Base-by-base conservation (phyloP, 2,797 vertebrate species). In the Rhincodon typus region DNA sequence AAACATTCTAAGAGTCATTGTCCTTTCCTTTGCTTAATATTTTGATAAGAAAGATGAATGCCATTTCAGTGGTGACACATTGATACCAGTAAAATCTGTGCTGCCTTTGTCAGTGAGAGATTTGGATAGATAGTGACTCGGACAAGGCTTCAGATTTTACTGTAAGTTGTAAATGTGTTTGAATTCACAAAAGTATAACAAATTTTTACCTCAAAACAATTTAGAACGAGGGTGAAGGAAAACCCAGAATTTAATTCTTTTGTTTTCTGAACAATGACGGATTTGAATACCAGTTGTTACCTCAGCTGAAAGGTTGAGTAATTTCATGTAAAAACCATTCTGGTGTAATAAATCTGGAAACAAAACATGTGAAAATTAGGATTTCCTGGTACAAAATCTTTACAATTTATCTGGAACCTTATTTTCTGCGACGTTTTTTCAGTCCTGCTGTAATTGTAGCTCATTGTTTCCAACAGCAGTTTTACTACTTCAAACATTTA, bases 21-120 rank as follows among this genome's bases (percentile, higher is more conserved):
- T 95, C 27, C 70, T 95, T 95, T 77, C 94, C 74, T 77, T 95
- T 57, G 57, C 70, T 77, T 50, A 25, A 27, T 95, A 30, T 57
- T 53, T 94, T 30, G 7, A 74, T 94, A 70, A 74, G 70, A 74
- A 46, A 94, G 57, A 74, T 46, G 19, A 53, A 30, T 95, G 46
- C 53, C 30, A 77, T 95, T 50, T 17, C 46, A 34, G 34, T 30
- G 21, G 93, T 94, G 93, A 46, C 38, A 94, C 93, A 94, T n/a
- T 30, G 69, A 95, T 53, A 30, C 46, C 53, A 74, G 34, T 94
- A 94, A 19, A 74, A 74, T 74, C 30, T 94, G 94, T 53, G 70
- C n/a, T 69, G 90, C 21, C 27, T 42, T 93, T 69, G 46, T 72
- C 70, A 77, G 94, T 27, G 30, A n/a, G n/a, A 21, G 46, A 94